Percentiles rank a stretch among this genome's conserved stretches.
phyloP scores from a whole-genome alignment of 1,140 invertebrate species.

The Aphelenchoides avenae region DNA sequence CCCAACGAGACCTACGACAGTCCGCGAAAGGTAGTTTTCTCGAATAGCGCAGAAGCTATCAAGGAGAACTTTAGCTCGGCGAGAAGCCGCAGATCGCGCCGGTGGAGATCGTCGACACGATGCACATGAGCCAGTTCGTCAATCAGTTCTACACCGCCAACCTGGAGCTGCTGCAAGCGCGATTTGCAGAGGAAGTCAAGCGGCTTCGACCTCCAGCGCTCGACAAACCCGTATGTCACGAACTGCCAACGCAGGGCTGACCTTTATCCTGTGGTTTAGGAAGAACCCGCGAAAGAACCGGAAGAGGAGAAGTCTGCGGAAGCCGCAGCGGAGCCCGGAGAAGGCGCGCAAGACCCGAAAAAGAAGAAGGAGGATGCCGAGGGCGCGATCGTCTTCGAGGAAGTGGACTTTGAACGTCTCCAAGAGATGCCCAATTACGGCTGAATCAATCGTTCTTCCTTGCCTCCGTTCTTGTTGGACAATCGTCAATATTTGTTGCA shows the following conservation, averaged over 20 bases:
- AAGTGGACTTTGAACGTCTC: constrained; percentile 54
- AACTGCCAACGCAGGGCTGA: not conserved
- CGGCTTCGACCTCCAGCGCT: not conserved
- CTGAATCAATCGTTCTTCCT: too few species aligned
- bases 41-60: too few species aligned
- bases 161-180: constrained; percentile 35
- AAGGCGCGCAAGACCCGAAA: not conserved
- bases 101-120: constrained; percentile 50
- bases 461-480: constrained; percentile 5
- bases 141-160: constrained; percentile 55
- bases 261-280: too few species aligned
- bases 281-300: constrained; percentile 12
- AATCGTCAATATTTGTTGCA: constrained; percentile 9
- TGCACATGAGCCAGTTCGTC: constrained; percentile 55
- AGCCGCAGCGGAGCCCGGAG: not conserved
- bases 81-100: constrained; percentile 13
- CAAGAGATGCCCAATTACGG: constrained; percentile 53
- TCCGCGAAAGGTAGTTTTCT: too few species aligned
- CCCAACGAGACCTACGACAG: constrained; percentile 49
- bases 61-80: too few species aligned
- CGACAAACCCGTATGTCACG: constrained; percentile 3
- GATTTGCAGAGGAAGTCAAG: constrained; percentile 30
- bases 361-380: constrained; percentile 35
- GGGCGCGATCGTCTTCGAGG: constrained; percentile 49
- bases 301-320: not conserved